phyloP scores from a whole-genome alignment of 92 coral and sea anemone genomes.

The Umimayanthus kanabou region DNA sequence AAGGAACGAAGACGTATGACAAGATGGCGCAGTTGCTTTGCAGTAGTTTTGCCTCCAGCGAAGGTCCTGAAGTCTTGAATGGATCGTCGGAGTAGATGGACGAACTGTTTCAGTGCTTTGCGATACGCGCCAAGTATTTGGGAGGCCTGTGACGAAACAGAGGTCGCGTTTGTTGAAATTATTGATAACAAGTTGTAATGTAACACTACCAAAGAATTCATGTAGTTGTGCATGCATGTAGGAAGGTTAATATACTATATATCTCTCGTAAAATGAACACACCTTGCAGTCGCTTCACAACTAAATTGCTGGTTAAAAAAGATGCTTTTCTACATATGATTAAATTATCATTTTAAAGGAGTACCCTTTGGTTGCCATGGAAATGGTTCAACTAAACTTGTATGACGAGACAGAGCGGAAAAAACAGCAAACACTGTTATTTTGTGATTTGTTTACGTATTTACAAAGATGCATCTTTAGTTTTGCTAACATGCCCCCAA shows the following conservation, averaged over 20 bases:
- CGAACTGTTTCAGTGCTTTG: constrained; percentile 11
- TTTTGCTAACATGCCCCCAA: too few relatives aligned
- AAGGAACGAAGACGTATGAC: constrained; percentile 8
- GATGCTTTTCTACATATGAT: too few relatives aligned
- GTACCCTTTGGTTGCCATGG: too few relatives aligned
- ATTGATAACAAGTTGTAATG: not conserved
- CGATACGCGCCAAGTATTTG: not conserved
- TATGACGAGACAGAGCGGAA: too few relatives aligned
- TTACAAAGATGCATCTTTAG: too few relatives aligned
- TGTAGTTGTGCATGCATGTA: not conserved
- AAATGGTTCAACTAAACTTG: too few relatives aligned
- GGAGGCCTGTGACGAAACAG: constrained; percentile 3
- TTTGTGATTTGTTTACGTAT: too few relatives aligned
- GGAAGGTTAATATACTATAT: not conserved
- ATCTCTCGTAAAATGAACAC: not conserved
- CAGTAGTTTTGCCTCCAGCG: constrained; percentile 9
- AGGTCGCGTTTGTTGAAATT: not conserved
- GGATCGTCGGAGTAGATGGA: not conserved
- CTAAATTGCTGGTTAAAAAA: too few relatives aligned
- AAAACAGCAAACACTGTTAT: too few relatives aligned
- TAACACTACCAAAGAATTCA: not conserved
- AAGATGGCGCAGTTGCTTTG: not conserved
- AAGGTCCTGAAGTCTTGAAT: constrained; percentile 16
- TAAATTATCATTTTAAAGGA: too few relatives aligned
- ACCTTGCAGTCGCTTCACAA: too few relatives aligned